A percentile compares a stretch with the other conserved stretches of the same genome.
Conservation (phyloP, 2,888 invertebrate genomes). For the Boloria selene region DNA sequence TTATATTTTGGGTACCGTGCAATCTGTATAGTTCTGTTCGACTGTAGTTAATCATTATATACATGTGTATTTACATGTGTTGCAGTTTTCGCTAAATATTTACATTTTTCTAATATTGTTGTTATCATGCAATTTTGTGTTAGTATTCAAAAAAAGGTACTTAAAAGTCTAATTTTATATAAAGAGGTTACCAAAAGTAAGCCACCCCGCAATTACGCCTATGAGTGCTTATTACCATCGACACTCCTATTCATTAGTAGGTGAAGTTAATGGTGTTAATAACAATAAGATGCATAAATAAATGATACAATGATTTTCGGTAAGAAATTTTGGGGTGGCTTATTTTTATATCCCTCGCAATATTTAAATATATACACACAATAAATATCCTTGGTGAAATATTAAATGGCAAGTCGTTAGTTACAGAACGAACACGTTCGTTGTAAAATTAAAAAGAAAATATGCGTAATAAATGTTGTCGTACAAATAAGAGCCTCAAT, state of each 20-base stretch:
- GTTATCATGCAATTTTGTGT: slow-evolving; percentile 60
- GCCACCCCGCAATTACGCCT: slow-evolving; percentile 22
- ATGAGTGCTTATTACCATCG: slow-evolving; percentile 5
- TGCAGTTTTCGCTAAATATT: slow-evolving; percentile 55
- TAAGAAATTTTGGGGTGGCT: slow-evolving; percentile 28
- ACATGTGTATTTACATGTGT: slow-evolving; percentile 69
- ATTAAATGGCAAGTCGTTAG: slow-evolving; percentile 80
- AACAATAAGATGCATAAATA: slow-evolving; percentile 18
- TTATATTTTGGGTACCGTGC: slow-evolving; percentile 52
- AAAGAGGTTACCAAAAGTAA: slow-evolving; percentile 31
- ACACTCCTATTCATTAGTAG: slow-evolving; percentile 3
- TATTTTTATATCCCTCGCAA: slow-evolving; percentile 45
- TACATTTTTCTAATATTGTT: slow-evolving; percentile 57
- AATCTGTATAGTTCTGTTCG: slow-evolving; percentile 39
- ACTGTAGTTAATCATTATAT: slow-evolving; percentile 40
- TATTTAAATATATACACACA: slow-evolving; percentile 47
- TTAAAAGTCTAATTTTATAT: slow-evolving; percentile 38
- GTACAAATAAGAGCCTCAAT: slow-evolving; percentile 68
- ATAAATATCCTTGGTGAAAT: slow-evolving; percentile 80
- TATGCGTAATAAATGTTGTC: slow-evolving; percentile 45
- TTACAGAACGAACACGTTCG: slow-evolving; percentile 62
- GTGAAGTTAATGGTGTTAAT: slow-evolving; percentile 18
- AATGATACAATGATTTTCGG: slow-evolving; percentile 2
- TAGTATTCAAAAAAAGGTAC: slow-evolving; percentile 45
- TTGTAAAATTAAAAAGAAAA: slow-evolving; percentile 52